Evolutionary conservation across 1,140 invertebrate species (phyloP), one percentile per base, ranked within the genome.

Genomic region (Homalodisca vitripennis): DNA sequence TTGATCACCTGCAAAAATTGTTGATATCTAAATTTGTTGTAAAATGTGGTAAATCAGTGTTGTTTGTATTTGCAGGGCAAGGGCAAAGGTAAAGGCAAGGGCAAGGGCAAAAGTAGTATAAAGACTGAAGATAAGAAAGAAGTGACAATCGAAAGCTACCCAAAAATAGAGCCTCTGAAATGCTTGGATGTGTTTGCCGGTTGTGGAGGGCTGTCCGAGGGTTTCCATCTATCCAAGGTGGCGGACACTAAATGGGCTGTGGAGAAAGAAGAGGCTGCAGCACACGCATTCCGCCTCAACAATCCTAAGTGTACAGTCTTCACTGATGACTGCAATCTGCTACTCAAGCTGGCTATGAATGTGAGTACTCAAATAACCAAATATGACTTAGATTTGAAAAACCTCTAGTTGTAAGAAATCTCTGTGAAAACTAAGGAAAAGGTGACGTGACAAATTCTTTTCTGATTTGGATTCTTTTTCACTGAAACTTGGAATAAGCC

Each of bases 171-270:
- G 66, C 86, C 84, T 53, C 77, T 95, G 26, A 80, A 80, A 74
- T 87, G 86, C 46, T 79, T 96, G 63, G 93, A 95, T 79, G 88
- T 95, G n/a, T 95, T 96, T 82, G 91, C 93, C 73, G 93, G 93
- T 0, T 95, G 93, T 80, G 93, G 93, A 62, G 93, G 91, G 85
- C 75, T 91, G 47, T 88, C 88, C 0, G 85, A 88, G 73, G 90
- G 90, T 1, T 82, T 95, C 20, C 88, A 92, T 74, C 85, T 88
- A 73, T 82, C 89, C 27, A 89, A 89, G 0, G 78, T 92, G 3
- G 84, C 87, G 0, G 85, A 89, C 62, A 87, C 84, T 63, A 76
- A 83, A 57, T 96, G 93, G 93, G 93, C 93, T 0, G 88, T 95
- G 51, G 93, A 96, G 76, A 89, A 90, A 73, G 85, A 92, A 69